These are phyloP conservation scores for Lindbergichthys nudifrons DNA, from an alignment of 2,797 vertebrate genomes.

Conservation along the genomic window DNA sequence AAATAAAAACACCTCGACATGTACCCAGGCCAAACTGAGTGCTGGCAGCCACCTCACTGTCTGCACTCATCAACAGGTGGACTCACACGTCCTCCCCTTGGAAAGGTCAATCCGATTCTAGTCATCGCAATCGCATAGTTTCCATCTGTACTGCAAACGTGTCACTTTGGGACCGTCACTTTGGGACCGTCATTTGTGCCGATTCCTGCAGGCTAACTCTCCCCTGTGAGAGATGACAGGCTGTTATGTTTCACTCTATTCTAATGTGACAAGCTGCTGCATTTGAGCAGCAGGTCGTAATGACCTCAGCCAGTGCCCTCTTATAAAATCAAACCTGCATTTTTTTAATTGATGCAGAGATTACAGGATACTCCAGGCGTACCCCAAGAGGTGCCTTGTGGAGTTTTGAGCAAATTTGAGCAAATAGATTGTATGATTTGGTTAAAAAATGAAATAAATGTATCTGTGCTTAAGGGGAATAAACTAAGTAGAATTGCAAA, in stretches of 20 bases:
- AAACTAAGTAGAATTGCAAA: no score
- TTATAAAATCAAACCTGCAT: not conserved
- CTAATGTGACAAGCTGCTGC: conserved; percentile 11
- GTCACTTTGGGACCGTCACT: conserved; percentile 27
- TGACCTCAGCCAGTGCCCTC: conserved; percentile 13
- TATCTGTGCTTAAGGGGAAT: not conserved
- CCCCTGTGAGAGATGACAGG: conserved; percentile 15
- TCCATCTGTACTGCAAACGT: conserved; percentile 27
- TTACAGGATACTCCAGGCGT: not conserved
- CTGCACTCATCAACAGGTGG: conserved; percentile 66
- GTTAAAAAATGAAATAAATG: not conserved
- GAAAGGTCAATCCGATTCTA: conserved; percentile 61
- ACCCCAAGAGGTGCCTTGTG: not conserved
- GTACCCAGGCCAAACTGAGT: conserved; percentile 9
- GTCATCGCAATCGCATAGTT: conserved; percentile 39
- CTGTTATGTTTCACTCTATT: conserved; percentile 15
- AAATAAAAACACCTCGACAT: conserved; percentile 18
- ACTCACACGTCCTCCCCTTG: conserved; percentile 32
- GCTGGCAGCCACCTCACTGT: conserved; percentile 33
- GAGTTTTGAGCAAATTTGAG: not conserved
- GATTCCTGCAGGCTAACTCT: conserved; percentile 11
- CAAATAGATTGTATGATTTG: not conserved
- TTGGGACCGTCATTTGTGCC: conserved; percentile 15
- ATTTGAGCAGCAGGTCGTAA: conserved; percentile 11
- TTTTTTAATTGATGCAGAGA: conserved; percentile 8